Evolutionary conservation across 1,140 invertebrate genomes (phyloP), one percentile per base, ranked within the genome.

Genomic region (Sarcophaga bullata): DNA sequence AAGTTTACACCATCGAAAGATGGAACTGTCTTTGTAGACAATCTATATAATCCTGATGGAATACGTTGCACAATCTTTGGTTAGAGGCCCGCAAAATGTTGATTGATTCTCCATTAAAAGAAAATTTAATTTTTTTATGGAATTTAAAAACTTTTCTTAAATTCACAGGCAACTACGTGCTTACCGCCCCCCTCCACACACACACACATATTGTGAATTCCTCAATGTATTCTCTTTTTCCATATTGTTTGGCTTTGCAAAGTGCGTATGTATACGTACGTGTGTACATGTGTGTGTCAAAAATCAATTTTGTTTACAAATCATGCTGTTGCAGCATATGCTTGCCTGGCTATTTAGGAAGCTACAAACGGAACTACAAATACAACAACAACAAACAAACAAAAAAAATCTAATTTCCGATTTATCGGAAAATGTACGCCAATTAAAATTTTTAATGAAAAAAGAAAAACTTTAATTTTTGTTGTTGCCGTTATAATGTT

Each of bases 401-500:
- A 19, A 49, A n/a, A 78, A 78, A 78, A 78, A 78, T 78, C 75
- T 50, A 78, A 78, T 78, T 78, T 78, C 75, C 75, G 87, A 87
- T 89, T 88, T 88, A 83, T 84, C 85, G 84, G 84, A 87, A 89
- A 86, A 83, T 82, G 86, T 87, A 85, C 86, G 87, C 87, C 87
- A 89, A 89, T 89, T 87, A 89, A 89, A 89, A 89, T 89, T 89
- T 37, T 88, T 87, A 89, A 88, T 89, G 86, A 89, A 89, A 89
- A 37, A n/a, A n/a, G n/a, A n/a, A n/a, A 87, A 89, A 89, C 86
- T 89, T 88, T 88, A 46, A 37, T 73, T 80, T 75, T 46, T 76
- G 81, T 52, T 49, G 81, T 25, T 73, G 52, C 7, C 11, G 73
- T 8, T 37, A 17, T n/a, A n/a, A n/a, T 49, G 81, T 25, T 73